Evolutionary conservation across 2,113 vertebrate genomes (phyloP), one percentile per base, ranked within the genome.

Genomic region (Alaudala cheleensis): DNA sequence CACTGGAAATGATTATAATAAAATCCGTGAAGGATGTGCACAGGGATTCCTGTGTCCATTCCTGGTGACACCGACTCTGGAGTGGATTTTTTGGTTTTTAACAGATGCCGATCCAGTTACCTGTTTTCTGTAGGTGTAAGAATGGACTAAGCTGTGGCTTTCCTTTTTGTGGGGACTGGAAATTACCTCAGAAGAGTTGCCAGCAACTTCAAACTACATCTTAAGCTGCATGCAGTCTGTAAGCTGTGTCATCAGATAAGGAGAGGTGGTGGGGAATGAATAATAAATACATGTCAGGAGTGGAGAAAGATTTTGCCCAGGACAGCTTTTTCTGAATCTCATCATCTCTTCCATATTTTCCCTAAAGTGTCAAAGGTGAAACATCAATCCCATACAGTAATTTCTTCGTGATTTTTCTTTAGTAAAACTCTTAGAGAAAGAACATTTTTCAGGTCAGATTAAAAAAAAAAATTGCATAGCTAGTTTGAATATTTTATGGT

Each of bases 261-360:
- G 51, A 81, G 57, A 51, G 34, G 10, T 12, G 8, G 5, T 39
- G 17, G 5, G 40, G 33, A 64, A 70, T 33, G 42, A 92, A 22
- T 58, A 70, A 66, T 58, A 70, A 86, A 86, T 34, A 51, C 20
- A 33, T 33, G 13, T 56, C 57, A 76, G 12, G n/a, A 72, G 49
- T 24, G 77, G 53, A 77, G 82, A 80, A 82, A 39, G 29, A 60
- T 61, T 62, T 31, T 72, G 49, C 8, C 4, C 19, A 33, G 66
- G 70, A 26, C 12, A 49, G 50, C 26, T 33, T 53, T n/a, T 70
- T 70, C 45, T 78, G 39, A 54, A 34, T 57, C 9, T 26, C 4
- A 0, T 42, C 0, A 2, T 57, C 25, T 23, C 5, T 73, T 73
- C 12, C 0, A 0, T 73, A 3, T 81, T 78, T 94, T 84, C 21